Evolutionary conservation across 92 coral and sea anemone species (phyloP).

Genomic region (Phenganax marumi): DNA sequence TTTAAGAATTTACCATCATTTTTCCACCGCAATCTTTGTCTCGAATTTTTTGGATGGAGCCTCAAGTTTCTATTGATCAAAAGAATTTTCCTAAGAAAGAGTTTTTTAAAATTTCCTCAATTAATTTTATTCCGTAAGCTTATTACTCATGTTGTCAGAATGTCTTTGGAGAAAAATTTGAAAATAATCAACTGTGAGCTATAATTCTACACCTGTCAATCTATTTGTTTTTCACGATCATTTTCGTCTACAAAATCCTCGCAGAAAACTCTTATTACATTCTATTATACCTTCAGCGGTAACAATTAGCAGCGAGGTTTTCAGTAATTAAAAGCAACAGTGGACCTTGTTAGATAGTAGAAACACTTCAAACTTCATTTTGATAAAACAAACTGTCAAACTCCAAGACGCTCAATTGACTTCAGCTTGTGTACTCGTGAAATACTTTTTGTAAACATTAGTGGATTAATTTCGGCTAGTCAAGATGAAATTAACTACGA

Average conservation of each 20-base stretch:
- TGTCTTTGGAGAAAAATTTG: not conserved
- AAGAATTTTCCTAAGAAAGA: not conserved
- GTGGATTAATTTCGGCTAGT: constrained; percentile 2
- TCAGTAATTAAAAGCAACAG: not conserved
- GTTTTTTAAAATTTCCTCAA: not conserved
- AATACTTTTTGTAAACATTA: not conserved
- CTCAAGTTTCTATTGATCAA: not conserved
- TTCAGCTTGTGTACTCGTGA: constrained; percentile 8
- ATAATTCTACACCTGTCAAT: not conserved
- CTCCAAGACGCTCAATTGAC: constrained; percentile 16
- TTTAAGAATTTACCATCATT: constrained; percentile 28
- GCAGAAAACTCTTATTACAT: not conserved
- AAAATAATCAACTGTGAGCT: not conserved
- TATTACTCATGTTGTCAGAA: constrained; percentile 1
- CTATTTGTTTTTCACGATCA: not conserved
- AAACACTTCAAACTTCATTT: not conserved
- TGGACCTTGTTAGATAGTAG: not conserved
- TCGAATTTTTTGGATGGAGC: not conserved
- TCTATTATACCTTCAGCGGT: not conserved
- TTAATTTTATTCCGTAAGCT: not conserved
- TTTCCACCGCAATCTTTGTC: constrained; percentile 24
- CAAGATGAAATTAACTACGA: not conserved
- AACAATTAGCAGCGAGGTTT: not conserved
- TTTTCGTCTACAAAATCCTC: not conserved
- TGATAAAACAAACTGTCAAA: not conserved